A percentile compares a stretch with the other conserved stretches of the same genome.
These are phyloP conservation scores for Luscinia luscinia DNA, from an alignment of 2,797 vertebrate species.

Conservation along the genomic window DNA sequence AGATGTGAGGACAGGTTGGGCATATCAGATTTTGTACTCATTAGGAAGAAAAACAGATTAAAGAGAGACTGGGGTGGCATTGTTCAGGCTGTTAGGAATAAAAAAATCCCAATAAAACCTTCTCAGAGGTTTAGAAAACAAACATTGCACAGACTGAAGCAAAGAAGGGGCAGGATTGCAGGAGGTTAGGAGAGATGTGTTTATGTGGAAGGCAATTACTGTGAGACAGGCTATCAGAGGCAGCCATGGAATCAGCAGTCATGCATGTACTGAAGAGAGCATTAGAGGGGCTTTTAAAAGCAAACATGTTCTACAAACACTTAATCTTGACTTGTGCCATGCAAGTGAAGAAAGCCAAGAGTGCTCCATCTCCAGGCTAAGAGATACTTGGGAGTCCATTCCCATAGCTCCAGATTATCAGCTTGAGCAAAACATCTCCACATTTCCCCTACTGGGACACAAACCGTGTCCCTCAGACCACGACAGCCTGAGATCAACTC, in stretches of 20 bases:
- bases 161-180: background rate
- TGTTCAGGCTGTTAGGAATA: background rate
- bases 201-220: background rate
- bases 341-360: background rate
- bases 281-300: background rate
- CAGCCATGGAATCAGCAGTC: background rate
- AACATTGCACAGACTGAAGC: background rate
- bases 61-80: background rate
- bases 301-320: background rate
- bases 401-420: background rate
- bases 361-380: background rate
- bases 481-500: background rate
- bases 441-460: background rate
- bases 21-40: background rate
- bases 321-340: background rate
- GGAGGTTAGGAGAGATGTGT: background rate
- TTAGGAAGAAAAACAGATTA: constrained; percentile 17
- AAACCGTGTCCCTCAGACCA: background rate
- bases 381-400: background rate
- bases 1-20: background rate
- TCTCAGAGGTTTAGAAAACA: background rate
- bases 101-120: background rate
- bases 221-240: background rate
- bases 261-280: background rate
- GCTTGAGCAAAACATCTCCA: background rate